Percentiles rank a stretch among this genome's conserved stretches.
phyloP scores from a whole-genome alignment of 2,113 vertebrate species.

The Mionectes macconnelli region DNA sequence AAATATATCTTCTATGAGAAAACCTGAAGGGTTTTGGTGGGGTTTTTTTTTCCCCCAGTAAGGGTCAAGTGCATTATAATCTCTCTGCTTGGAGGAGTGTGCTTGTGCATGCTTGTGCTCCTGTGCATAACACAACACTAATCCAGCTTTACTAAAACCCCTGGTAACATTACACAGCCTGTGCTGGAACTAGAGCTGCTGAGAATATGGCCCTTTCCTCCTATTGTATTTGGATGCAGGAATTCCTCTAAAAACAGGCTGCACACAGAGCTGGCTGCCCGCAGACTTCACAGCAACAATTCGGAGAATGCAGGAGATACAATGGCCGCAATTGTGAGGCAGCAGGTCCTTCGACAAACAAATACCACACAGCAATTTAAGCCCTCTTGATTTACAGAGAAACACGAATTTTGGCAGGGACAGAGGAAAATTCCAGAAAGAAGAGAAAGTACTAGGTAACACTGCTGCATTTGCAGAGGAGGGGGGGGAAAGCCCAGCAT shows the following conservation, averaged over 20 bases:
- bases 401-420: not conserved
- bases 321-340: not conserved
- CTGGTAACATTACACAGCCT: not conserved
- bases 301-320: not conserved
- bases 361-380: not conserved
- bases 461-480: not conserved
- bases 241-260: conserved; percentile 49
- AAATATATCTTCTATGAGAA: not conserved
- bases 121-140: not conserved
- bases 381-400: not conserved
- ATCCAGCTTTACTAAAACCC: not conserved
- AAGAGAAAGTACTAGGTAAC: not conserved
- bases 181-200: not conserved
- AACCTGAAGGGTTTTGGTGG: not conserved
- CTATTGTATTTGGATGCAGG: conserved; percentile 47
- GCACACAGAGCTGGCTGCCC: not conserved
- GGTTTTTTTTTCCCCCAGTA: not conserved
- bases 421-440: not conserved
- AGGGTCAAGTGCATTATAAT: not conserved
- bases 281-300: not conserved
- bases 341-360: not conserved
- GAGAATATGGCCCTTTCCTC: conserved; percentile 38
- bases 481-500: not conserved
- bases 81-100: not conserved
- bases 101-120: not conserved